Base-by-base conservation (phyloP, 2,113 vertebrate species). In the Bambusicola thoracicus region DNA sequence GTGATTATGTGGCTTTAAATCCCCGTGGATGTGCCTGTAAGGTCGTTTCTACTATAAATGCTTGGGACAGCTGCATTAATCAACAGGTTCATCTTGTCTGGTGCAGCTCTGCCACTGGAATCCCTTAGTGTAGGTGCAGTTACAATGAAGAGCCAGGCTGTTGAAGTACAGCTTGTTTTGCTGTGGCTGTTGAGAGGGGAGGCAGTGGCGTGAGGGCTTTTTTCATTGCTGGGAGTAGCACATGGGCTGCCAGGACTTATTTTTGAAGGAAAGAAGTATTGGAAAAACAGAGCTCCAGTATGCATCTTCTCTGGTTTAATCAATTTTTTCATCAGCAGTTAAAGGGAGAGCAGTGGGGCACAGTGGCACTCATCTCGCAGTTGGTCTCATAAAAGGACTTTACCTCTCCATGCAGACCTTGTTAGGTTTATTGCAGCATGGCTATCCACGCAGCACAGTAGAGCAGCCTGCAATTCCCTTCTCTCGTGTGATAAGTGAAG, bases 21-120 rank as follows among this genome's bases (percentile, higher is more conserved):
- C 70, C 78, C 53, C 38, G 44, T 93, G 81, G 59, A 74, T 0
- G 0, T 92, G 70, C 91, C 90, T 92, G 34, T 70, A 75, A 88
- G 51, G 82, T 94, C 67, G 17, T 90, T 95, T 88, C 80, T 93
- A 46, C 82, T 67, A 21, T 59, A 74, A 40, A 34, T 74, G 49
- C 68, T 77, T 88, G 72, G 56, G 73, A 88, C 92, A 94, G 92
- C 80, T 92, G 90, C 68, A 38, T 95, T 94, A 75, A 94, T 92
- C 56, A 77, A 41, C 38, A 6, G 3, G 41, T 74, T 83, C 83
- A 75, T 90, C 62, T 77, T 86, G 80, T 38, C 62, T 75, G 27
- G 51, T 55, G n/a, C 53, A 73, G 58, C 62, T 92, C 77, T 75
- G 43, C 69, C 62, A 48, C 69, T 88, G 74, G 66, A 76, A 89